Evolutionary conservation across 2,113 vertebrate genomes (phyloP).

Genomic region (Pedionomus torquatus): DNA sequence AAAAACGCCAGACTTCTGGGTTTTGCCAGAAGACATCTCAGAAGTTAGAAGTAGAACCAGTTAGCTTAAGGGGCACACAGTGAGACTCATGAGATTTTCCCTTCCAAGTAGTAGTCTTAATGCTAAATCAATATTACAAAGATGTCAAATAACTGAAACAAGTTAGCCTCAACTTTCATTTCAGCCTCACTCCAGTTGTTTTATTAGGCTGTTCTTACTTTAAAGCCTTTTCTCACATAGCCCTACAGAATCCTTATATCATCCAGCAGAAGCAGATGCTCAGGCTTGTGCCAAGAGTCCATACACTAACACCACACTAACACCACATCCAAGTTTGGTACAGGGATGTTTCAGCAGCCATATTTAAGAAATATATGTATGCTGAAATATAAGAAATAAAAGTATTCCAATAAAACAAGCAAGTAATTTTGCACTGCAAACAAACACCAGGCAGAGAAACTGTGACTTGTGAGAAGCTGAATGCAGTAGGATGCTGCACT

Average conservation of each 20-base stretch:
- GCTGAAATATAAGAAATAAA: not conserved
- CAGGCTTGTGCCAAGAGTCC: not conserved
- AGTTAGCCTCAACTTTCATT: not conserved
- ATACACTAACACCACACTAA: not conserved
- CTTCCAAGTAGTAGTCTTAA: not conserved
- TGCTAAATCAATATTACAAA: not conserved
- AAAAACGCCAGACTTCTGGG: not conserved
- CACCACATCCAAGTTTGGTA: not conserved
- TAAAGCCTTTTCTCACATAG: not conserved
- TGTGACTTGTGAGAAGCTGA: not conserved
- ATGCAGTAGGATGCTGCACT: not conserved
- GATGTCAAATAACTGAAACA: not conserved
- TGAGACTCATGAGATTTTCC: fast-evolving
- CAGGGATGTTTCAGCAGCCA: not conserved
- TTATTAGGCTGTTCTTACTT: not conserved
- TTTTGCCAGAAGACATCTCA: not conserved
- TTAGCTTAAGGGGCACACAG: not conserved
- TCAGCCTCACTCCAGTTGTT: not conserved
- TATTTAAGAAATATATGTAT: too few relatives aligned
- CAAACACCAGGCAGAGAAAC: not conserved
- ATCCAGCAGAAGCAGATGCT: not conserved
- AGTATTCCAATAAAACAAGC: not conserved
- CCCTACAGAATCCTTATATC: not conserved
- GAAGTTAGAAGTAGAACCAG: not conserved
- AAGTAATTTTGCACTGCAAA: not conserved